Evolutionary conservation across 1,140 invertebrate genomes (phyloP).

Genomic region (Conus ventricosus): DNA sequence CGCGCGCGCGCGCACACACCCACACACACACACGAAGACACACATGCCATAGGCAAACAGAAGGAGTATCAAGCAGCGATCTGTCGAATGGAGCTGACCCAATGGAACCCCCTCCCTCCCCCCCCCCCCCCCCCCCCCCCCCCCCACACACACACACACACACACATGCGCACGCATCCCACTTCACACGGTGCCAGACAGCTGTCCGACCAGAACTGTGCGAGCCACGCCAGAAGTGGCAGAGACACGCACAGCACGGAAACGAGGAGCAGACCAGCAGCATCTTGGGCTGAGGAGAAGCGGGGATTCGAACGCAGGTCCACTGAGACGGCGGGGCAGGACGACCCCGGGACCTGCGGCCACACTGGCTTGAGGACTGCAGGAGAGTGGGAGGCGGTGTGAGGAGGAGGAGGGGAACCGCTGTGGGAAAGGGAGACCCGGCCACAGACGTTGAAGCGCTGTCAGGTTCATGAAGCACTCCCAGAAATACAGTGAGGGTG

Average conservation of each 20-base stretch:
- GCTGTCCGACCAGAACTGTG: background rate
- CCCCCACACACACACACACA: background rate
- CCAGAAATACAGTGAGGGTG: background rate
- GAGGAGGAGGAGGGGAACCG: background rate
- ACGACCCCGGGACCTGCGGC: background rate
- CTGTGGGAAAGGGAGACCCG: background rate
- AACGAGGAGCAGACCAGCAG: background rate
- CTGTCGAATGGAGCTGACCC: too few species aligned
- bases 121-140: too few species aligned
- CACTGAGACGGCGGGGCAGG: background rate
- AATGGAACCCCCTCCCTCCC: background rate
- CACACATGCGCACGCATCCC: background rate
- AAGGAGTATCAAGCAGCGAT: too few species aligned
- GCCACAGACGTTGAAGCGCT: constrained; percentile 19
- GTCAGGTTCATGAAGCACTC: constrained; percentile 35
- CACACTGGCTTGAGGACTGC: background rate
- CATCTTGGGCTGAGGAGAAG: background rate
- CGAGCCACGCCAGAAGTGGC: background rate
- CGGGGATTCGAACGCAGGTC: background rate
- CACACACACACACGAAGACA: background rate
- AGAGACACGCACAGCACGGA: background rate
- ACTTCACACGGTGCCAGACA: background rate
- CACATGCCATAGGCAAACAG: background rate
- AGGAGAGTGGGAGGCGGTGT: background rate
- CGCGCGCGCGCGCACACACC: too few species aligned